Base-by-base conservation (phyloP, 2,797 vertebrate species). In the Eupleurogrammus muticus region DNA sequence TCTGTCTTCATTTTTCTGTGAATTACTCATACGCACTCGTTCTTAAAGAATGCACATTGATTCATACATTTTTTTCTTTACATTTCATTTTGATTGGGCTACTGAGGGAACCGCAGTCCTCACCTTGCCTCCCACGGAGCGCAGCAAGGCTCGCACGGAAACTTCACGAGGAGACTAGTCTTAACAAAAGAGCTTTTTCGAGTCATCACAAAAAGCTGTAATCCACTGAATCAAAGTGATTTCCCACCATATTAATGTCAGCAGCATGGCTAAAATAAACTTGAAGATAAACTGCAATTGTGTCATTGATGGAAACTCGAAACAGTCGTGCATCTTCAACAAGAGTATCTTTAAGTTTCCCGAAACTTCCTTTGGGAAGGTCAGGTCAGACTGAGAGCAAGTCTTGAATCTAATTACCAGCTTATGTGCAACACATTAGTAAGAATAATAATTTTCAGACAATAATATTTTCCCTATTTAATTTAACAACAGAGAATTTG, bases 181-280 rank as follows among this genome's bases (percentile, higher is more conserved):
- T 75, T 73, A 87, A 90, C 79, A 82, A 66, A 70, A 59, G 54
- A 70, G 80, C 72, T 82, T 79, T 76, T 40, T 78, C 44, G 14
- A 77, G 68, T 73, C 70, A 78, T 83, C 73, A 58, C 66, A 79
- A 64, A n/a, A 86, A 80, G 70, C 74, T 47, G 55, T 44, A 48
- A 72, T 32, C 40, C 28, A 36, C 50, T 59, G 80, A 85, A 87
- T 85, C 83, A 89, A 89, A 90, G 81, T 56, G 58, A 81, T 75
- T 80, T 79, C 46, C 24, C 83, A 88, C 87, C 66, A 54, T 64
- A 79, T 90, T 84, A 90, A 89, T 77, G 91, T 90, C 87, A 87
- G 5, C 1, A 55, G 64, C 59, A 36, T 0, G n/a, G 65, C 66
- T 56, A 52, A 79, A 68, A 70, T 69, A 77, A 73, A 69, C 64